Percentiles rank a stretch among this genome's conserved stretches.
phyloP scores from a whole-genome alignment of 2,888 invertebrate species.

The Zygothrica quintamaculata region DNA sequence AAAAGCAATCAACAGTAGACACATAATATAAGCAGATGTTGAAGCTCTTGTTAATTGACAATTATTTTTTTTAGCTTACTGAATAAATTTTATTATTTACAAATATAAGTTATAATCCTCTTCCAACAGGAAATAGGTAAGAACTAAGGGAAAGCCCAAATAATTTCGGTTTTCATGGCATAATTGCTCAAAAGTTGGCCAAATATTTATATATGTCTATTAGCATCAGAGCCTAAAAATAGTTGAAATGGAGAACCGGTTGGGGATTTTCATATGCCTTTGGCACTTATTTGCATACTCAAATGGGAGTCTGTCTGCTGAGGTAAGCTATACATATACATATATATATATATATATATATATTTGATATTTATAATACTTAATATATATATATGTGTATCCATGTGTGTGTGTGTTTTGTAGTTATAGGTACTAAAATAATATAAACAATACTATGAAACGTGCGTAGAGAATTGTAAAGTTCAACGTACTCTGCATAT shows the following conservation, averaged over 20 bases:
- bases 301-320: slow-evolving; percentile 31
- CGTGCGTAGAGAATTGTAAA: slow-evolving; percentile 3
- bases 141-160: too few species aligned
- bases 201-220: slow-evolving; percentile 23
- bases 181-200: slow-evolving; percentile 16
- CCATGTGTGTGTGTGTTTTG: slow-evolving; percentile 15
- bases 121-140: slow-evolving; percentile 1
- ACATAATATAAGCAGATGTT: too few species aligned
- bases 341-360: slow-evolving; percentile 12
- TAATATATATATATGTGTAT: slow-evolving; percentile 4
- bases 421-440: slow-evolving; percentile 48
- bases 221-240: slow-evolving; percentile 63
- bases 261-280: slow-evolving; percentile 34
- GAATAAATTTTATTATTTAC: too few species aligned
- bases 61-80: too few species aligned
- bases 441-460: slow-evolving; percentile 23
- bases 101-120: too few species aligned
- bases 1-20: too few species aligned
- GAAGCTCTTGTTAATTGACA: too few species aligned
- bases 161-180: too few species aligned
- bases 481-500: slow-evolving; percentile 44
- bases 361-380: slow-evolving; percentile 1
- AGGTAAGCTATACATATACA: not conserved
- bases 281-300: slow-evolving; percentile 68
- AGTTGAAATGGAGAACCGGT: slow-evolving; percentile 46